A percentile compares a stretch with the other conserved stretches of the same genome.
These are phyloP conservation scores for Steinernema scapterisci DNA, from an alignment of 2,888 invertebrate genomes.

Conservation along the genomic window DNA sequence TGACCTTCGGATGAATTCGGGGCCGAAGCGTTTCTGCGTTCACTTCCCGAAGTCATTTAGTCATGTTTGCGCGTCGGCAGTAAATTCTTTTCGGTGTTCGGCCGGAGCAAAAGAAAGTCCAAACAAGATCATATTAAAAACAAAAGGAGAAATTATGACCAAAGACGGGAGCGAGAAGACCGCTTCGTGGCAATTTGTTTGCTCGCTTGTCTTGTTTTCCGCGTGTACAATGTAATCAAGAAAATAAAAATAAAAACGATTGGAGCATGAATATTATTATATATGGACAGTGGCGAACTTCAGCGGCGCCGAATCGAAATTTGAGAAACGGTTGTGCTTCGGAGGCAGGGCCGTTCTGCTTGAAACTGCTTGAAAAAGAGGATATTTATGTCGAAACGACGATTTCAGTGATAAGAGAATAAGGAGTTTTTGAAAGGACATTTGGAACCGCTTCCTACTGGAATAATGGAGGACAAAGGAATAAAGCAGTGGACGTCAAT, in stretches of 20 bases:
- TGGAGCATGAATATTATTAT: conserved; percentile 12
- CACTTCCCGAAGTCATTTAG: not conserved
- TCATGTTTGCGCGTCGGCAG: conserved; percentile 6
- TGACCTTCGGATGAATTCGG: conserved; percentile 23
- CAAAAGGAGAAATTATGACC: conserved; percentile 29
- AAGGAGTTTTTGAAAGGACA: conserved; percentile 1
- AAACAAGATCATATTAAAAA: conserved; percentile 31
- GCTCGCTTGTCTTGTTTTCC: conserved; percentile 22
- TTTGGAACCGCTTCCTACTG: not conserved
- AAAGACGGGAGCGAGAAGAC: conserved; percentile 22
- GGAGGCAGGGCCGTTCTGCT: not conserved
- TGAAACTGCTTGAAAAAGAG: not conserved
- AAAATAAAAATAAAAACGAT: conserved; percentile 13
- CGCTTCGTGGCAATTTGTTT: conserved; percentile 22
- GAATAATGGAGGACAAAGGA: not conserved
- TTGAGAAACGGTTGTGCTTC: not conserved
- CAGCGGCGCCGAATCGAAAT: not conserved
- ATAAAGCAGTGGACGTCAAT: not conserved
- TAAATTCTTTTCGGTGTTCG: conserved; percentile 14
- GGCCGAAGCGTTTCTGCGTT: not conserved
- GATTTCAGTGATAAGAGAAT: conserved; percentile 1
- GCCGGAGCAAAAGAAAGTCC: not conserved
- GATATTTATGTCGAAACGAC: not conserved
- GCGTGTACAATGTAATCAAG: conserved; percentile 26
- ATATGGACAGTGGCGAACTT: not conserved